phyloP scores from a whole-genome alignment of 1,140 invertebrate species.

The Rhagoletis pomonella region DNA sequence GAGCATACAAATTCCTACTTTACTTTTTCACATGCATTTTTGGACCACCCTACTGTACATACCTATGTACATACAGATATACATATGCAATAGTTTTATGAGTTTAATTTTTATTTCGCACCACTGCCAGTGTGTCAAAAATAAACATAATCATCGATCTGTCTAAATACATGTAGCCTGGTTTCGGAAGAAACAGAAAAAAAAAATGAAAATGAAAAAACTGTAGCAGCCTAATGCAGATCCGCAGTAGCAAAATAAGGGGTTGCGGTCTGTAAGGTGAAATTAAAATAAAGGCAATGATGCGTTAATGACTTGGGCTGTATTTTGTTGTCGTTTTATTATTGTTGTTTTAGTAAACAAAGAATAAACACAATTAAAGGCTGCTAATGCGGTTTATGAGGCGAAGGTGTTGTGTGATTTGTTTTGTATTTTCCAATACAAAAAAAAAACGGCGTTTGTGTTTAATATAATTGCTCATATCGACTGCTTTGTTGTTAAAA shows the following conservation, averaged over 20 bases:
- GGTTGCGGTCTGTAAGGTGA: neutral
- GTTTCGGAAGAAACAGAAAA: neutral
- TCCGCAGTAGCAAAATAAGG: neutral
- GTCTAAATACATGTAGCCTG: neutral
- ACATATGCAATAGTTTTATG: slow-evolving; percentile 34
- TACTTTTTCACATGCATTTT: too few relatives aligned
- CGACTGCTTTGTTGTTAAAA: neutral
- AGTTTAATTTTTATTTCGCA: neutral
- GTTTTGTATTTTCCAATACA: neutral
- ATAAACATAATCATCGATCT: neutral
- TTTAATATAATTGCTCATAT: slow-evolving; percentile 40
- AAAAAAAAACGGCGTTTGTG: neutral
- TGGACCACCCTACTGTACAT: neutral
- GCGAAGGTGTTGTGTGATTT: neutral
- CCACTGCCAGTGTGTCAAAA: neutral
- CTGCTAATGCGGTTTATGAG: neutral
- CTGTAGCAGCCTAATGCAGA: neutral
- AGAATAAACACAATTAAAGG: neutral
- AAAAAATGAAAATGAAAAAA: neutral
- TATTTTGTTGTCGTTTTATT: neutral
- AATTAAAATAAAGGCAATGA: neutral
- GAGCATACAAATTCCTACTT: too few relatives aligned
- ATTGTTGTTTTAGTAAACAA: neutral
- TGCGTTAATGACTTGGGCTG: neutral
- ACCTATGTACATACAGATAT: neutral